Conservation (phyloP, 2,797 vertebrate species). For the Cynopterus sphinx region DNA sequence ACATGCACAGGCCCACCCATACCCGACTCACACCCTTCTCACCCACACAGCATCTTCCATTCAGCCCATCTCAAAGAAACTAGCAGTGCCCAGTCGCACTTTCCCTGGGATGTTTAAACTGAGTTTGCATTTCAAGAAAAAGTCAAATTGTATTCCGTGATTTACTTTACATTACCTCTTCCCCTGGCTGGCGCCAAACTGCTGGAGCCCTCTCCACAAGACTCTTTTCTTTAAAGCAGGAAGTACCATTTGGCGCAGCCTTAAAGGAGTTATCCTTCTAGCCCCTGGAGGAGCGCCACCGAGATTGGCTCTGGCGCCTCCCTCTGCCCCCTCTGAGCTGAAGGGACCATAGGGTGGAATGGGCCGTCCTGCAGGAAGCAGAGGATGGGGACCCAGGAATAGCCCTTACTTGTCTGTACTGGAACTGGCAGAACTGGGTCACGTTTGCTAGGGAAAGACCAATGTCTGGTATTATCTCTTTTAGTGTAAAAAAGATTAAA, state of each 20-base stretch:
- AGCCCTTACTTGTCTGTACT: background rate
- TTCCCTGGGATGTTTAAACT: background rate
- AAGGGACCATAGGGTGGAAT: background rate
- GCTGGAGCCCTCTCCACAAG: conserved; percentile 21
- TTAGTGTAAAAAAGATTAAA: background rate
- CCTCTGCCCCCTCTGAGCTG: background rate
- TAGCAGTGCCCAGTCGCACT: background rate
- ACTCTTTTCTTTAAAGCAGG: conserved; percentile 60
- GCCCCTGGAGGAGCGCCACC: background rate
- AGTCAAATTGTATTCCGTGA: background rate
- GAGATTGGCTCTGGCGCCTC: background rate
- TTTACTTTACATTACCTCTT: conserved; percentile 45
- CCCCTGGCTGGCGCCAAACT: background rate
- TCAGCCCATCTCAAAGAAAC: background rate
- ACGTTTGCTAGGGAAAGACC: background rate
- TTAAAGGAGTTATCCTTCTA: conserved; percentile 29
- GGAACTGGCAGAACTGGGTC: background rate
- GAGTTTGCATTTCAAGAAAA: conserved; percentile 39
- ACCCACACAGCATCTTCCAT: background rate
- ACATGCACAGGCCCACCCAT: background rate
- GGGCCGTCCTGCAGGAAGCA: background rate
- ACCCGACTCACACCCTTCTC: background rate
- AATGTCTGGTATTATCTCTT: background rate
- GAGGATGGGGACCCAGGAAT: background rate
- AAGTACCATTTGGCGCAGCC: conserved; percentile 49